These are phyloP conservation scores for Drosophila macrospina DNA, from an alignment of 2,888 invertebrate genomes.

Conservation along the genomic window DNA sequence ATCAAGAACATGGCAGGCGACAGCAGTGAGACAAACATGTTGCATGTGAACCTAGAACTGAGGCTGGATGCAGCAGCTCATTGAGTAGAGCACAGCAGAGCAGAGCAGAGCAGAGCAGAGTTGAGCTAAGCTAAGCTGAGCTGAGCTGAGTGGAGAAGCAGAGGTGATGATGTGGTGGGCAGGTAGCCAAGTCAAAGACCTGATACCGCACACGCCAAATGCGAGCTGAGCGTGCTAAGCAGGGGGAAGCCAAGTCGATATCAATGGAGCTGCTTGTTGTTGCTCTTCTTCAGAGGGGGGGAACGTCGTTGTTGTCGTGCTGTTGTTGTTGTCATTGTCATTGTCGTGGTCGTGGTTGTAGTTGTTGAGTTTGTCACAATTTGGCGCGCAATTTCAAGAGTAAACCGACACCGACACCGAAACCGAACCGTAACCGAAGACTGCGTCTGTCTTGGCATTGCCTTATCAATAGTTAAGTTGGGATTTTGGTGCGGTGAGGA, in stretches of 20 bases:
- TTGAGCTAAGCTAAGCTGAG: not conserved
- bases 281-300: conserved; percentile 1
- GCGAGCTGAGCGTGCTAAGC: conserved; percentile 67
- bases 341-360: conserved; percentile 34
- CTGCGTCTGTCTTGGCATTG: conserved; percentile 24
- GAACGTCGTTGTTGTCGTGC: conserved; percentile 8
- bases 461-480: conserved; percentile 34
- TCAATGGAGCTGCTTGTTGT: conserved; percentile 45
- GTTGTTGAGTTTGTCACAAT: conserved; percentile 33
- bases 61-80: conserved; percentile 43
- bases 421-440: conserved; percentile 39
- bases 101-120: conserved; percentile 9
- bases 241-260: conserved; percentile 44
- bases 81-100: conserved; percentile 35
- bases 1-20: conserved; percentile 42
- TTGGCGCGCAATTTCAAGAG: conserved; percentile 66
- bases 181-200: conserved; percentile 71
- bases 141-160: not conserved
- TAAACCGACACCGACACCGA: conserved; percentile 52
- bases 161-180: conserved; percentile 40
- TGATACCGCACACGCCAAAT: conserved; percentile 76
- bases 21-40: not conserved
- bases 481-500: conserved; percentile 4
- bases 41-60: not conserved
- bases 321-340: conserved; percentile 13